Evolutionary conservation across 2,113 vertebrate genomes (phyloP), one percentile per base, ranked within the genome.

Genomic region (Lichenostomus cassidix): DNA sequence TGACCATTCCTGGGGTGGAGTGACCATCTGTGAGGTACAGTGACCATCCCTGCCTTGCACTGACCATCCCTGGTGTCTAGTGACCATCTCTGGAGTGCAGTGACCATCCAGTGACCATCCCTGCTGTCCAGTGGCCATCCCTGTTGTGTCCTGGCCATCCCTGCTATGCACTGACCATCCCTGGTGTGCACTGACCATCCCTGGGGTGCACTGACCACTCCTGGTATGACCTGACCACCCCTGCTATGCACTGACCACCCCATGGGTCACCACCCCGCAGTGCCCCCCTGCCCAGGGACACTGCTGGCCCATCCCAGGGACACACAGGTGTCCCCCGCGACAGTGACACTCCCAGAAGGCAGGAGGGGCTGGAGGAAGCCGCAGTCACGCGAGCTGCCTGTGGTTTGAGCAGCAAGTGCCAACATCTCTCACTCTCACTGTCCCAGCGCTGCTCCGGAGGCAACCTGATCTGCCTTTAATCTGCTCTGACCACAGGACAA

Each of bases 401-500:
- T 96, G 98, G 98, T 98, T 98, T 98, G 35, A 74, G 96, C 85
- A 90, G 95, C 95, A 63, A 96, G 95, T 85, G 98, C 98, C 97
- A 98, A 96, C 96, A 98, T 95, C 97, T 98, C 98, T 98, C 98
- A 97, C 98, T 98, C 98, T 98, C 94, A 46, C 96, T 97, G 77
- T 97, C 97, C 94, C 97, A 96, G 97, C 89, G n/a, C 95, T 92
- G 97, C 98, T 98, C 97, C 25, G 18, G 83, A 96, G 98, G 98
- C 97, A 98, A 98, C 98, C 97, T 97, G 98, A 98, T 98, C 98
- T 98, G 97, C 97, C 96, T 98, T 98, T 97, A 97, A 98, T 98
- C 97, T 97, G 33, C 91, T 92, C 97, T 91, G 82, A 98, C 98
- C 98, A 97, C 98, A 98, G 98, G 97, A 97, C 98, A 98, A 99